Evolutionary conservation across 2,113 vertebrate species (phyloP), one percentile per base, ranked within the genome.

Genomic region (Andinoacara biseriatus): DNA sequence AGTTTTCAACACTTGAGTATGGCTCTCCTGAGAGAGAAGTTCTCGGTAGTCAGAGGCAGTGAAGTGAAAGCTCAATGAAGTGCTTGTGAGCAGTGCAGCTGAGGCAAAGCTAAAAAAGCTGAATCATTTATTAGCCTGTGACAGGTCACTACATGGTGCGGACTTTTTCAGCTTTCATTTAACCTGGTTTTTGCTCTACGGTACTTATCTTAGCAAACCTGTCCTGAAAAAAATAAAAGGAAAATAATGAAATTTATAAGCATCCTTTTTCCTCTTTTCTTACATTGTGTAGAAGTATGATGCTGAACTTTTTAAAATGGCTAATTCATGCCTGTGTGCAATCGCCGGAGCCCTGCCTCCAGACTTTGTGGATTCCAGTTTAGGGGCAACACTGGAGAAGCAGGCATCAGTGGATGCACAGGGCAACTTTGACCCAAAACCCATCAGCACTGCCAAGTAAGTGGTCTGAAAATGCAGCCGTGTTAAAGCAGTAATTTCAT

Each of bases 361-460:
- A 3, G 98, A 99, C 94, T 99, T 98, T 86, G 95, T 99, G 87
- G 98, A 99, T 80, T 94, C 95, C 76, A 96, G 96, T 85, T 96
- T 95, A 78, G 95, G 93, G 65, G 94, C 96, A 61, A 96, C 95
- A 0, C 81, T 98, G 93, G 97, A 99, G 90, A 98, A 98, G 57
- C 97, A 98, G 87, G 90, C 92, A 22, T 97, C 97, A 2, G 91
- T 99, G 91, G 98, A 99, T 62, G 94, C 96, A 60, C 96, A 99
- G 86, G 98, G 98, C 87, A 98, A 99, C 95, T 99, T 99, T 95
- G 98, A 99, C 90, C 98, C 98, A 75, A 98, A 97, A 89, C 97
- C 98, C 26, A 95, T 99, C 89, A 98, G 89, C 92, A 99, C 98
- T 72, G 87, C 95, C 89, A 98, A 98, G 98, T 99, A 89, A 97